phyloP scores from a whole-genome alignment of 2,797 vertebrate genomes.

The Chaunax sp. region DNA sequence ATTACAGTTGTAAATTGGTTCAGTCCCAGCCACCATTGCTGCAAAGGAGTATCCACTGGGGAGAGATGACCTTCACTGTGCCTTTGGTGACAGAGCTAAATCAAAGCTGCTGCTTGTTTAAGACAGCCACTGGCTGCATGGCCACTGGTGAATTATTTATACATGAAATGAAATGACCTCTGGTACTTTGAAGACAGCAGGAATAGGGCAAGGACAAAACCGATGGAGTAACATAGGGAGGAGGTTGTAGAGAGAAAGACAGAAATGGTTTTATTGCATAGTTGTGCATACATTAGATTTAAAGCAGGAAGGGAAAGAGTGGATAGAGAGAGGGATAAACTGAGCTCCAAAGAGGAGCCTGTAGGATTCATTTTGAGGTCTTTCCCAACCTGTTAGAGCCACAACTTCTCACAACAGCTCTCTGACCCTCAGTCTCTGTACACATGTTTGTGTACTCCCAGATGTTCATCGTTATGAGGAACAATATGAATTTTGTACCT shows the following conservation, averaged over 20 bases:
- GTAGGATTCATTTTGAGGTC: slow-evolving; percentile 39
- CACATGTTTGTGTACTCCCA: slow-evolving; percentile 9
- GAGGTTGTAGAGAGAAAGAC: slow-evolving; percentile 13
- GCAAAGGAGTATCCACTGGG: slow-evolving; percentile 52
- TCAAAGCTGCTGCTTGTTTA: slow-evolving; percentile 78
- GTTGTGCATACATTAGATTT: slow-evolving; percentile 12
- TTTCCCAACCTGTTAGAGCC: slow-evolving; percentile 47
- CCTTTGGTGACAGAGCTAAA: slow-evolving; percentile 74
- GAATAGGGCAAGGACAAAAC: slow-evolving; percentile 53
- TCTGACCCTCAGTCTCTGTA: background rate
- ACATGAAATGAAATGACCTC: slow-evolving; percentile 71
- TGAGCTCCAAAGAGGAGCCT: slow-evolving; percentile 32
- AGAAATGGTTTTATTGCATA: slow-evolving; percentile 12
- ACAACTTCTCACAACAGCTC: background rate
- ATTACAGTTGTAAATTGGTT: slow-evolving; percentile 59
- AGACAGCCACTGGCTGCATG: slow-evolving; percentile 60
- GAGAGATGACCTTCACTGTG: slow-evolving; percentile 74
- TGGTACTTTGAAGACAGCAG: slow-evolving; percentile 53
- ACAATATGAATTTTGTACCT: background rate
- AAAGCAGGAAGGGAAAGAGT: slow-evolving; percentile 6
- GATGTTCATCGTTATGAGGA: slow-evolving; percentile 13
- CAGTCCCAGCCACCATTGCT: slow-evolving; percentile 52
- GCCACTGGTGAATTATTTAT: slow-evolving; percentile 78
- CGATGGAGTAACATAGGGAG: slow-evolving; percentile 22
- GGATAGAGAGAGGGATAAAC: slow-evolving; percentile 9